Evolutionary conservation across 2,797 vertebrate genomes (phyloP).

Genomic region (Eulemur mongoz): DNA sequence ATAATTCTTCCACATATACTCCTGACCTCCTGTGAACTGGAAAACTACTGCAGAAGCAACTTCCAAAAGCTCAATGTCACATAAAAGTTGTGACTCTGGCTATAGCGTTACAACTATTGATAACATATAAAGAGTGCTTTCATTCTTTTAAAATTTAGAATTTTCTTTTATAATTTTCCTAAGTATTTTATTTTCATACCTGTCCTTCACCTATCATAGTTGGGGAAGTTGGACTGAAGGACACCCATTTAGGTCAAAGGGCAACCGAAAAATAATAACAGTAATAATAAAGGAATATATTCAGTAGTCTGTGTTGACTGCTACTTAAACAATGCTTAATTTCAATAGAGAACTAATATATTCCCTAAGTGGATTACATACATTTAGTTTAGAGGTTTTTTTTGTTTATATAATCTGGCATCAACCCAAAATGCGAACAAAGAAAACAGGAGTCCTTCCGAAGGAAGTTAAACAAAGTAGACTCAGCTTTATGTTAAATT

Average conservation of each 20-base stretch:
- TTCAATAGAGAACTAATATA: neutral
- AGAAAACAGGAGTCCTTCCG: conserved; percentile 11
- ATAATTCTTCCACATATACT: neutral
- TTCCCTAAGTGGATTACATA: neutral
- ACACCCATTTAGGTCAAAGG: neutral
- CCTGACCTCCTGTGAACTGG: neutral
- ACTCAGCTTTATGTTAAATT: conserved; percentile 23
- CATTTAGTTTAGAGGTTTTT: neutral
- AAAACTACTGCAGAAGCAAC: conserved; percentile 16
- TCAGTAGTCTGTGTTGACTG: neutral
- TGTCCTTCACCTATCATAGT: neutral
- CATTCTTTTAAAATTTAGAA: conserved; percentile 5
- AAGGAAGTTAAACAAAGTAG: conserved; percentile 25
- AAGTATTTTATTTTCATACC: neutral
- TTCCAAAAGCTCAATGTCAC: neutral
- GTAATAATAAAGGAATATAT: neutral
- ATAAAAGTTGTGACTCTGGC: neutral
- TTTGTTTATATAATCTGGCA: neutral
- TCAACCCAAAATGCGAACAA: neutral
- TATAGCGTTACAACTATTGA: neutral
- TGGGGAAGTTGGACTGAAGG: neutral
- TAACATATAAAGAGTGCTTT: neutral
- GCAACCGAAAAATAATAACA: neutral
- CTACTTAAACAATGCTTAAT: neutral
- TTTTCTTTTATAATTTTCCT: conserved; percentile 33